Conservation (phyloP, 2,113 vertebrate species). For the Zosterops lateralis region DNA sequence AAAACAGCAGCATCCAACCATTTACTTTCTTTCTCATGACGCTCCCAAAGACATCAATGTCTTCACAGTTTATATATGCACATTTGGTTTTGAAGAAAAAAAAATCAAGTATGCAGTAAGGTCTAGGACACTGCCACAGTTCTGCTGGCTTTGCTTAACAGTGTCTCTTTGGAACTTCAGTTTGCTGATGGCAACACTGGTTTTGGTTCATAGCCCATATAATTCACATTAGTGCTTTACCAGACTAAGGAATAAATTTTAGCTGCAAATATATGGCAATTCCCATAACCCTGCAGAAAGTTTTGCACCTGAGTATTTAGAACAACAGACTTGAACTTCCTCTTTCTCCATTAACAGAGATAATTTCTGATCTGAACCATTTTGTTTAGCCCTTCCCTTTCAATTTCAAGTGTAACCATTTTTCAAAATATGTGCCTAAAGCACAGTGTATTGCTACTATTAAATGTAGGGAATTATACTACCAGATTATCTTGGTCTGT, state of each 20-base stretch:
- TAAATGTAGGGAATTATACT: not conserved
- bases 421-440: not conserved
- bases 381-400: not conserved
- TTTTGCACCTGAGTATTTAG: not conserved
- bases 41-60: accelerated
- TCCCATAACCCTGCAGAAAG: not conserved
- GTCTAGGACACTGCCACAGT: not conserved
- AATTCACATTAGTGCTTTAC: not conserved
- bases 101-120: not conserved
- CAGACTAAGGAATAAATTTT: not conserved
- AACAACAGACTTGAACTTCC: not conserved
- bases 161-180: not conserved
- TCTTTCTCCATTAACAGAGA: not conserved
- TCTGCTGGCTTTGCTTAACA: not conserved
- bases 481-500: not conserved
- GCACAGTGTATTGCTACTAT: not conserved
- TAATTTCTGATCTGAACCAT: not conserved
- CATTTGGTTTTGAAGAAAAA: not conserved
- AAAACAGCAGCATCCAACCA: not conserved
- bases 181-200: not conserved
- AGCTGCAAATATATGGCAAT: not conserved
- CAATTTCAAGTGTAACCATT: not conserved
- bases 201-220: not conserved
- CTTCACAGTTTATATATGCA: not conserved
- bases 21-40: not conserved